phyloP scores from a whole-genome alignment of 2,797 vertebrate species.

The Eleutherodactylus coqui region DNA sequence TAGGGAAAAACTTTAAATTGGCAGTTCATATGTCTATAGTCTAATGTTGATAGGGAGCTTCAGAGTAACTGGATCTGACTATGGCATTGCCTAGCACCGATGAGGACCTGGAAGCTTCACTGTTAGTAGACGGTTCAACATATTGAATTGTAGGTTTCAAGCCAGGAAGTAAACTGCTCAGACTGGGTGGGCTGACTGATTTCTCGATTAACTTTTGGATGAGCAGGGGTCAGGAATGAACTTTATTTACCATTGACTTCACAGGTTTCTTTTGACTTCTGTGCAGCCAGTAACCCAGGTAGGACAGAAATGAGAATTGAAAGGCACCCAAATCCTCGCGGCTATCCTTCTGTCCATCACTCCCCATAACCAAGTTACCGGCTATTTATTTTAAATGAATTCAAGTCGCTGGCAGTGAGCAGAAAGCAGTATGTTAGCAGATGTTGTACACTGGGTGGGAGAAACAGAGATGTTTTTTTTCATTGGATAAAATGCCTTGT shows the following conservation, averaged over 20 bases:
- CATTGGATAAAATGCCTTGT: conserved; percentile 60
- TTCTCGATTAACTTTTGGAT: conserved; percentile 37
- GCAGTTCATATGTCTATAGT: too few relatives aligned
- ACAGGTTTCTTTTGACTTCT: conserved; percentile 8
- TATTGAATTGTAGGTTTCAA: neutral
- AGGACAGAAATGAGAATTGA: conserved; percentile 33
- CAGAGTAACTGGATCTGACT: neutral
- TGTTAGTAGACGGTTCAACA: neutral
- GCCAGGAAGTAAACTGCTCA: conserved; percentile 49
- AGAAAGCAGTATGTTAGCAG: conserved; percentile 52
- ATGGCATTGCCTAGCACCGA: neutral
- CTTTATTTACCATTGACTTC: conserved; percentile 26
- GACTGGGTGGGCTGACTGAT: conserved; percentile 53
- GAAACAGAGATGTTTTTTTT: conserved; percentile 46
- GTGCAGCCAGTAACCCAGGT: conserved; percentile 40
- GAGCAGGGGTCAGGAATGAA: conserved; percentile 54
- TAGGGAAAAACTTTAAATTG: too few relatives aligned
- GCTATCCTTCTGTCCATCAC: conserved; percentile 37
- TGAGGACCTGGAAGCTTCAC: neutral
- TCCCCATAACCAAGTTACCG: conserved; percentile 44
- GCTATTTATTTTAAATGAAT: conserved; percentile 56
- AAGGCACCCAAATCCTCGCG: neutral
- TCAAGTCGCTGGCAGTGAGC: conserved; percentile 22
- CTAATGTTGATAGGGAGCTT: too few relatives aligned
- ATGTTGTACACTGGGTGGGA: conserved; percentile 55